Percentiles rank a stretch among this genome's conserved stretches.
These are phyloP conservation scores for Stomatorhinus walkeri DNA, from an alignment of 2,797 vertebrate species.

Conservation along the genomic window DNA sequence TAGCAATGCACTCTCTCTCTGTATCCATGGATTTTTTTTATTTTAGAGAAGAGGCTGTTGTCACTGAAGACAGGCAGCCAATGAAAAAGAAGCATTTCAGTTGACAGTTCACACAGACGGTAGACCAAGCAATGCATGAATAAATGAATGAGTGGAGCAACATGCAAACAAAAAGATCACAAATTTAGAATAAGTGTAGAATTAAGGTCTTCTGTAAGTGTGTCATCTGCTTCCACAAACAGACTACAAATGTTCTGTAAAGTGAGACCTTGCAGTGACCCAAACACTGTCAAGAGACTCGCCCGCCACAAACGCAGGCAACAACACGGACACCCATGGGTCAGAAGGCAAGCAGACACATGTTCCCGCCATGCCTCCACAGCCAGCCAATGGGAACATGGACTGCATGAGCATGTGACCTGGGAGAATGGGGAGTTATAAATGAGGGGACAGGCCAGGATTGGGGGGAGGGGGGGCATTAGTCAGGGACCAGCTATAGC, in stretches of 20 bases:
- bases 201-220: not conserved
- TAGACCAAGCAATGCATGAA: constrained; percentile 59
- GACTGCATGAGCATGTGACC: not conserved
- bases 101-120: constrained; percentile 57
- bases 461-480: not conserved
- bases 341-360: not conserved
- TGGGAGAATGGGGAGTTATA: too few relatives aligned
- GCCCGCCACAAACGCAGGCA: not conserved
- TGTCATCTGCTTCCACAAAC: not conserved
- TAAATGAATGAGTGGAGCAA: constrained; percentile 71
- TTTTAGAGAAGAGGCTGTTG: constrained; percentile 39
- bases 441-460: constrained; percentile 2
- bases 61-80: constrained; percentile 64
- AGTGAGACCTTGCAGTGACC: constrained; percentile 3
- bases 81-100: constrained; percentile 40
- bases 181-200: not conserved
- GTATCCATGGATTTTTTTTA: constrained; percentile 64
- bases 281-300: not conserved
- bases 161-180: constrained; percentile 53
- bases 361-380: constrained; percentile 1
- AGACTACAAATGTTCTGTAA: not conserved
- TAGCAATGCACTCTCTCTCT: constrained; percentile 48
- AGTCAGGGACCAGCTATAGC: not conserved
- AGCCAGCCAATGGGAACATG: constrained; percentile 7
- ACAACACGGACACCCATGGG: not conserved